phyloP scores from a whole-genome alignment of 2,113 vertebrate species.

The Benitochromis conjunctus region DNA sequence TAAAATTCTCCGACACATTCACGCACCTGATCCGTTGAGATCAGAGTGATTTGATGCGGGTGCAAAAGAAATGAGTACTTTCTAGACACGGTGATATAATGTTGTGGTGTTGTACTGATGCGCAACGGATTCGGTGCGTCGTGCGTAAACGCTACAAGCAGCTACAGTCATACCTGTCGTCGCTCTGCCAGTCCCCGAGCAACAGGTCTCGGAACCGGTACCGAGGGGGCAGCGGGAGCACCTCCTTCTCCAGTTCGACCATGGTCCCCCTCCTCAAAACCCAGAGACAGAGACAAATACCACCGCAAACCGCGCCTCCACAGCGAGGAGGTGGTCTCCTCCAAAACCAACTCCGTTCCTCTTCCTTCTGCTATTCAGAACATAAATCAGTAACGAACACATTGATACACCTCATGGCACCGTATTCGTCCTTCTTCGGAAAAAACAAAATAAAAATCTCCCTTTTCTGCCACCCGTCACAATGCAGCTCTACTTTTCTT shows the following conservation, averaged over 20 bases:
- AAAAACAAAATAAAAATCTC: background rate
- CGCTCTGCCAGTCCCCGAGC: slow-evolving; percentile 83
- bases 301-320: slow-evolving; percentile 40
- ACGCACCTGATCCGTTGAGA: background rate
- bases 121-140: slow-evolving; percentile 33
- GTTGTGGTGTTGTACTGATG: slow-evolving; percentile 12
- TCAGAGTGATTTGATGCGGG: background rate
- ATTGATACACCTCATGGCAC: slow-evolving; percentile 41
- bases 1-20: background rate
- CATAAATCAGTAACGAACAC: slow-evolving; percentile 5
- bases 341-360: slow-evolving; percentile 31
- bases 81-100: background rate
- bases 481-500: slow-evolving; percentile 23
- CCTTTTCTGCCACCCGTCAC: background rate
- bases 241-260: slow-evolving; percentile 82
- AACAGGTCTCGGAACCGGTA: slow-evolving; percentile 86
- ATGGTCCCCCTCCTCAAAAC: slow-evolving; percentile 53
- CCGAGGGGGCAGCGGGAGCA: slow-evolving; percentile 80
- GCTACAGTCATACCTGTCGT: slow-evolving; percentile 75
- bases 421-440: background rate
- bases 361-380: slow-evolving; percentile 39
- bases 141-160: slow-evolving; percentile 45
- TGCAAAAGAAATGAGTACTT: background rate
- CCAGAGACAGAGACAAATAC: slow-evolving; percentile 26
- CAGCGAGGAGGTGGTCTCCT: slow-evolving; percentile 8